Base-by-base conservation (phyloP, 2,113 vertebrate genomes). In the Chaetorhynchus papuensis region DNA sequence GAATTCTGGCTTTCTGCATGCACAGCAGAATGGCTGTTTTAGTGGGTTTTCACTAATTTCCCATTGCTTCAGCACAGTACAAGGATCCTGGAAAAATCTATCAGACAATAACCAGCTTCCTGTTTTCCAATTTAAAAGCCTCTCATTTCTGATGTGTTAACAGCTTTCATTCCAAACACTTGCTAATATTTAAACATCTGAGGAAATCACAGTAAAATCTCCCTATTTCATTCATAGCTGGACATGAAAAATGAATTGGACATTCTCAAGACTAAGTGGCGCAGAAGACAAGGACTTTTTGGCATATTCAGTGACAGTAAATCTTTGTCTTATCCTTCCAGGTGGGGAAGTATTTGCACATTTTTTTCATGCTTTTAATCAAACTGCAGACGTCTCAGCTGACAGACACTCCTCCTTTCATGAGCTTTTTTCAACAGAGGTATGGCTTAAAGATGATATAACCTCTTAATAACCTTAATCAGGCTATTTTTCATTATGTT, bases 391-490 rank as follows among this genome's bases (percentile, higher is more conserved):
- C 5, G 3, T 83, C 64, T 95, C 82, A 78, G 49, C 60, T 85
- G 89, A 87, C 84, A 84, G 82, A 47, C n/a, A n/a, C 45, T 72
- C 78, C 72, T 93, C 87, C 75, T 81, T 91, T 86, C 66, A 24
- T 71, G 53, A 93, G 86, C 22, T 22, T 84, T 92, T 87, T 90
- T 78, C 57, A 78, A 79, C 47, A 88, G 64, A 91, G 33, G 18
- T 80, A 92, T 42, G 49, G 69, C 90, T 96, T 96, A 87, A 90
- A 91, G 56, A 93, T 75, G 77, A 50, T 96, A 85, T 59, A 92
- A 89, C 72, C 56, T 89, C 86, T 89, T 97, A 97, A 96, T 90
- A 94, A 90, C 56, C 69, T 83, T 97, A 96, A 91, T 96, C 83
- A 87, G 87, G 81, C 91, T 95, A 65, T 63, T 91, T 96, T 92